Evolutionary conservation across 1,140 invertebrate species (phyloP).

Genomic region (Orchestia grillus): DNA sequence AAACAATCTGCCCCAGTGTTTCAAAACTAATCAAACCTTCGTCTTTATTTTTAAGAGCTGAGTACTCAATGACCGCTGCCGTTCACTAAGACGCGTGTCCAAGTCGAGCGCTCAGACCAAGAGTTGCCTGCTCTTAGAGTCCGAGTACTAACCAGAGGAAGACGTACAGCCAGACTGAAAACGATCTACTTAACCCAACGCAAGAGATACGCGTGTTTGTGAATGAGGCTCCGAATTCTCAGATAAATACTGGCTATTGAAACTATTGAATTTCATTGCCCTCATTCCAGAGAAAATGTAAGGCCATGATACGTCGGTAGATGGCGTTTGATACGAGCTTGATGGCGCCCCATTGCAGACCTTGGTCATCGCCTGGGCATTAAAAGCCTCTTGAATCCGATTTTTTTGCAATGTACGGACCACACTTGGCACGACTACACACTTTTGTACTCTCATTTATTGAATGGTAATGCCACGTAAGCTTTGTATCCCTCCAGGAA

Average conservation of each 20-base stretch:
- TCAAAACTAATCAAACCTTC: neutral
- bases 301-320: neutral
- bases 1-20: neutral
- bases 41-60: neutral
- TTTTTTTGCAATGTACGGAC: neutral
- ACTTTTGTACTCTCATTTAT: neutral
- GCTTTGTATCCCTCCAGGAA: neutral
- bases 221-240: neutral
- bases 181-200: neutral
- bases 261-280: constrained; percentile 40
- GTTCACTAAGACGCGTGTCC: neutral
- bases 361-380: neutral
- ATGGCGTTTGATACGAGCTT: constrained; percentile 28
- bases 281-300: constrained; percentile 17
- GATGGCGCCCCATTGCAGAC: neutral
- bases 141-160: neutral
- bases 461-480: neutral
- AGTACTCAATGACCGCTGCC: neutral
- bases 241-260: neutral
- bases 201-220: neutral
- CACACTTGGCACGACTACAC: neutral
- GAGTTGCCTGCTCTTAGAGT: neutral
- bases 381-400: neutral
- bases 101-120: neutral
- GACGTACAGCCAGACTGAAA: neutral